Conservation (phyloP, 2,888 invertebrate genomes). For the Sericinus montela region DNA sequence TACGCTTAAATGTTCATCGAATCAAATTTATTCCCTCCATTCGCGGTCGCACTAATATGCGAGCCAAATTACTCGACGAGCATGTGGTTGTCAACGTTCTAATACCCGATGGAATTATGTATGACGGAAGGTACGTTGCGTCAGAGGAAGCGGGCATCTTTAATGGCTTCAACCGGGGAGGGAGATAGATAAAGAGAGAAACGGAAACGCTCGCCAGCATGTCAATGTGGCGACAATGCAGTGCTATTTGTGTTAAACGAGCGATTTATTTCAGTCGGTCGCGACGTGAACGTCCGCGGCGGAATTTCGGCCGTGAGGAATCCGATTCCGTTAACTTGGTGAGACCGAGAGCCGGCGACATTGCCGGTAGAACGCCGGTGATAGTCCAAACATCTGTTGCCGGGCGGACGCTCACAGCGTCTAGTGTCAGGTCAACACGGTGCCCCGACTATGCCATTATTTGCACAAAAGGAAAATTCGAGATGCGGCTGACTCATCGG, state of each 20-base stretch:
- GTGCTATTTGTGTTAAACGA: constrained; percentile 76
- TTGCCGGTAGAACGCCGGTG: constrained; percentile 27
- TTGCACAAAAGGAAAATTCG: constrained; percentile 72
- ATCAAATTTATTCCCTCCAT: constrained; percentile 35
- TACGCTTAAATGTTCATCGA: constrained; percentile 9
- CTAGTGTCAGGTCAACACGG: constrained; percentile 41
- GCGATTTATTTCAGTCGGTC: constrained; percentile 77
- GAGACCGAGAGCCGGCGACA: constrained; percentile 26
- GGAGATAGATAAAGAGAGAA: constrained; percentile 58
- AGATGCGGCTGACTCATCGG: constrained; percentile 71
- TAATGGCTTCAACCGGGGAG: constrained; percentile 23
- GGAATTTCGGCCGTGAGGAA: constrained; percentile 75
- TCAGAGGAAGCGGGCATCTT: constrained; percentile 45
- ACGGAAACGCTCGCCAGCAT: constrained; percentile 70
- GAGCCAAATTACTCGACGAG: constrained; percentile 41
- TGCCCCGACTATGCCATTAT: constrained; percentile 52
- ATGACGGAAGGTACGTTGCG: constrained; percentile 49
- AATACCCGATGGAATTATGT: constrained; percentile 36
- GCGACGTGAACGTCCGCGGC: constrained; percentile 73
- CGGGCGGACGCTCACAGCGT: constrained; percentile 31
- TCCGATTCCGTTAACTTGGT: constrained; percentile 68
- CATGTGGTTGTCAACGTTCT: constrained; percentile 25
- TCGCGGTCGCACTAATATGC: constrained; percentile 30
- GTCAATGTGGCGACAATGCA: constrained; percentile 73
- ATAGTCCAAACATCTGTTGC: constrained; percentile 28